Percentiles rank a stretch among this genome's conserved stretches.
Evolutionary conservation across 1,140 invertebrate species (phyloP).

Genomic region (Mylabris phalerata): DNA sequence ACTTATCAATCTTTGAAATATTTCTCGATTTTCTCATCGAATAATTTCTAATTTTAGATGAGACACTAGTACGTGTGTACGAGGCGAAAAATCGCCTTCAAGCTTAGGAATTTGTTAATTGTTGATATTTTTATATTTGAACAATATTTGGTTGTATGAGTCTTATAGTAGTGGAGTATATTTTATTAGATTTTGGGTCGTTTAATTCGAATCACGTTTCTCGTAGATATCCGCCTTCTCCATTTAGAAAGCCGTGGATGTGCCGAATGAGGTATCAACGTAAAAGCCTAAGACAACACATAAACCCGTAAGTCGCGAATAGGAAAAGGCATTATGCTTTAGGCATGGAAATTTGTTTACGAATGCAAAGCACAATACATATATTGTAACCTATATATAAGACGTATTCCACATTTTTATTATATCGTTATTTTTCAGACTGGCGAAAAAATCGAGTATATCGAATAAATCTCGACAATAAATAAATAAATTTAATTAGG

Average conservation of each 20-base stretch:
- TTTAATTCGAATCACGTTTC: conserved; percentile 25
- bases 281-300: conserved; percentile 27
- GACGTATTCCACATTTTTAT: conserved; percentile 17
- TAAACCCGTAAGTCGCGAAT: conserved; percentile 21
- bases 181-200: conserved; percentile 17
- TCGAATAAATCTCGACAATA: too few relatives aligned
- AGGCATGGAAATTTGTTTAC: conserved; percentile 18
- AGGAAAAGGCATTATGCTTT: conserved; percentile 15
- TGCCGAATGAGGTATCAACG: conserved; percentile 26
- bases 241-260: conserved; percentile 20
- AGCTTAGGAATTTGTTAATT: too few relatives aligned
- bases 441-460: too few relatives aligned
- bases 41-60: too few relatives aligned
- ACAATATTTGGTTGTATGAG: neutral
- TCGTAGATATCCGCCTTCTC: conserved; percentile 20
- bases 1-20: too few relatives aligned
- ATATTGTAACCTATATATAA: conserved; percentile 6
- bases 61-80: too few relatives aligned
- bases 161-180: conserved; percentile 1
- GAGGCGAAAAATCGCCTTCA: too few relatives aligned
- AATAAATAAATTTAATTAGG: neutral
- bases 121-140: neutral
- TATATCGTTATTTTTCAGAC: neutral
- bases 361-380: conserved; percentile 13
- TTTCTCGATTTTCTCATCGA: too few relatives aligned